A percentile compares a stretch with the other conserved stretches of the same genome.
These are phyloP conservation scores for Neopipo cinnamomea DNA, from an alignment of 2,113 vertebrate genomes.

Conservation along the genomic window DNA sequence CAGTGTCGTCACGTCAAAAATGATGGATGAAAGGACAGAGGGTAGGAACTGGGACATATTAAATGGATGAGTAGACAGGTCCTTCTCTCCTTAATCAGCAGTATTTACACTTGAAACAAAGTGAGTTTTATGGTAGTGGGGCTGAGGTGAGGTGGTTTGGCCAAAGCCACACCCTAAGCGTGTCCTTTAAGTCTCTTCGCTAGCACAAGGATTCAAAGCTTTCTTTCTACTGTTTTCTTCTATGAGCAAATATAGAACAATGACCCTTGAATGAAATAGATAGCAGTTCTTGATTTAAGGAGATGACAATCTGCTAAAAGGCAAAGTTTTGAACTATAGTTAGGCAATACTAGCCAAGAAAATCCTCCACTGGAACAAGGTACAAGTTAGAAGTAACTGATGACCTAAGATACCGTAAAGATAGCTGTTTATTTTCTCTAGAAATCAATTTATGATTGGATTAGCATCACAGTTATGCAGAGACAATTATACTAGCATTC, in stretches of 20 bases:
- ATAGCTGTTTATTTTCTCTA: background rate
- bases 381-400: background rate
- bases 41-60: background rate
- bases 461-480: background rate
- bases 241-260: background rate
- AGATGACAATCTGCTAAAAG: background rate
- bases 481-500: background rate
- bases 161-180: background rate
- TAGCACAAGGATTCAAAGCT: background rate
- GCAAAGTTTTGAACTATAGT: background rate
- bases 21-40: background rate
- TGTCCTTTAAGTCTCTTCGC: background rate
- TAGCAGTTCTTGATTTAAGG: background rate
- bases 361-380: background rate
- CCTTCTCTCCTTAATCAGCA: background rate
- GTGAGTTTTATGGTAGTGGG: background rate
- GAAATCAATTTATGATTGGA: background rate
- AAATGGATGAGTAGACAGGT: background rate
- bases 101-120: background rate
- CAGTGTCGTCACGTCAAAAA: slow-evolving; percentile 35
- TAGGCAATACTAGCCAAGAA: background rate
- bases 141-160: background rate
- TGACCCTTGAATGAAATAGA: background rate
- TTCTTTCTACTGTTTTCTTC: background rate
- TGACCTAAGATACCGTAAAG: background rate